Percentiles rank a stretch among this genome's conserved stretches.
phyloP scores from a whole-genome alignment of 1,140 invertebrate species.

The Drosophila mayri region DNA sequence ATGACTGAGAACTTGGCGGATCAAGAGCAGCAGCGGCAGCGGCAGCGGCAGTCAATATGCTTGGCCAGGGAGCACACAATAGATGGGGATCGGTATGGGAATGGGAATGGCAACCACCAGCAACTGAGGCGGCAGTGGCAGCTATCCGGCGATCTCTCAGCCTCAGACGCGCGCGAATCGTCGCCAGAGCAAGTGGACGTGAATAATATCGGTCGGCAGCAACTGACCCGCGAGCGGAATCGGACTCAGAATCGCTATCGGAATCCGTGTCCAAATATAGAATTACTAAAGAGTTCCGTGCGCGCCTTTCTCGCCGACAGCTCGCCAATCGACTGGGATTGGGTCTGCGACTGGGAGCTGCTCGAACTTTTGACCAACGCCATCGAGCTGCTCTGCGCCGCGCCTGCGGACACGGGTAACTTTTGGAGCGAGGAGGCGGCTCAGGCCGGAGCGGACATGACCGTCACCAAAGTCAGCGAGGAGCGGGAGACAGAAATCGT shows the following conservation, averaged over 20 bases:
- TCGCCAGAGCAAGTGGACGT: slow-evolving; percentile 72
- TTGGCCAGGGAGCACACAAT: slow-evolving; percentile 73
- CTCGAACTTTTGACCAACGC: slow-evolving; percentile 59
- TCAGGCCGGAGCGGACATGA: slow-evolving; percentile 54
- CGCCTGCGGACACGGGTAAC: slow-evolving; percentile 57
- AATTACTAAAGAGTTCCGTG: slow-evolving; percentile 60
- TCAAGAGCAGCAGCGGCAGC: slow-evolving; percentile 56
- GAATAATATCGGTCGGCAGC: slow-evolving; percentile 20
- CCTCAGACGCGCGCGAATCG: slow-evolving; percentile 82
- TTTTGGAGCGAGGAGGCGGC: slow-evolving; percentile 44
- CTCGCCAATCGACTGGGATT: slow-evolving; percentile 15
- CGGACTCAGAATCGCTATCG: slow-evolving; percentile 18
- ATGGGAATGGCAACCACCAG: slow-evolving; percentile 54
- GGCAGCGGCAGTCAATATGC: slow-evolving; percentile 68
- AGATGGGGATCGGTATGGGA: slow-evolving; percentile 33
- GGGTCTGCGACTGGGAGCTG: slow-evolving; percentile 53
- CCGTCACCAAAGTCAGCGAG: slow-evolving; percentile 68
- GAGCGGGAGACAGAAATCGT: slow-evolving; percentile 66
- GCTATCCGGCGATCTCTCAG: slow-evolving; percentile 57
- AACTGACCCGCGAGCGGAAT: slow-evolving; percentile 48
- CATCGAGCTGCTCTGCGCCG: slow-evolving; percentile 50
- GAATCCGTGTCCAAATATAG: slow-evolving; percentile 57
- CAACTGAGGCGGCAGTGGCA: slow-evolving; percentile 1
- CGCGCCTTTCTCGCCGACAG: slow-evolving; percentile 52
- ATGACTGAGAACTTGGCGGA: slow-evolving; percentile 61